Base-by-base conservation (phyloP, 1,140 invertebrate genomes). In the Lepeophtheirus salmonis region DNA sequence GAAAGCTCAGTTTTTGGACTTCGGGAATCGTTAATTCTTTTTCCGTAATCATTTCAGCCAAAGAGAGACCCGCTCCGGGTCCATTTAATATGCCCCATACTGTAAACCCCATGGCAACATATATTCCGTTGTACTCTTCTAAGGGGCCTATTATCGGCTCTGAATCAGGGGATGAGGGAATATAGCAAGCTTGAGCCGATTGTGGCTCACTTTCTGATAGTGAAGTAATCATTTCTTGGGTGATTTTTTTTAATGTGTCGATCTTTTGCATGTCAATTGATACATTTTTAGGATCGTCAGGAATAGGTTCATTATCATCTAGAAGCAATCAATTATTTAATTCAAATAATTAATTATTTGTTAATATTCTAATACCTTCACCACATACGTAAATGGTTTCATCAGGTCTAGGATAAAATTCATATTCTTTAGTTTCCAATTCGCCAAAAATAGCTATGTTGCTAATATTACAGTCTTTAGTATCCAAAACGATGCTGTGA, bases 351-450 rank as follows among this genome's bases (percentile, higher is more conserved):
- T n/a, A n/a, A n/a, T n/a, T n/a, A n/a, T n/a, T n/a, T n/a, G n/a
- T n/a, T n/a, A n/a, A n/a, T n/a, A n/a, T n/a, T n/a, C n/a, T n/a
- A n/a, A n/a, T 41, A 41, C 22, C 22, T 26, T 52, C 20, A n/a
- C 59, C 59, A 54, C 50, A 52, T 10, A 61, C 51, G 50, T 61
- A 61, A 16, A 61, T 18, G 6, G 59, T 61, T 54, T 50, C 59
- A 54, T 61, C 59, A 14, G 59, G 59, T 23, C 59, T 2, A 2
- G 59, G 59, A 53, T 61, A 61, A 56, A 61, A 20, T 21, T 61
- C 59, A 10, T 22, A 20, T 3, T 52, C 50, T 21, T 25, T 13
- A 20, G 59, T 17, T 1, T 21, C 6, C 6, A 21, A 13, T 1
- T 20, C 18, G 1, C 24, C 3, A 50, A 61, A 61, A 2, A 61